phyloP scores from a whole-genome alignment of 2,797 vertebrate genomes.

The Syngnathus rostellatus region DNA sequence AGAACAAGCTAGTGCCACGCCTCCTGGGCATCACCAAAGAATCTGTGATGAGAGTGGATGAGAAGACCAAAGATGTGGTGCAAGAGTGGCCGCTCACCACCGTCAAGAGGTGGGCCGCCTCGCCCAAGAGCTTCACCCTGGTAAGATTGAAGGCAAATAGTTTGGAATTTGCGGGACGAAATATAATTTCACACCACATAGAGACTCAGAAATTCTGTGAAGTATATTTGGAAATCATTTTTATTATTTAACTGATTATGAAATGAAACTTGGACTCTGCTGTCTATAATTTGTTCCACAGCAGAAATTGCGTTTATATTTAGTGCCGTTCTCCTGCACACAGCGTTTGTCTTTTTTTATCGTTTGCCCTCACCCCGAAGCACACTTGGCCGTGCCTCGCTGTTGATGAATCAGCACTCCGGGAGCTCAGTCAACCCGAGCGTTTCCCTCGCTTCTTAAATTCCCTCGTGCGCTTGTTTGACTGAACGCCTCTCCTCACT shows the following conservation, averaged over 20 bases:
- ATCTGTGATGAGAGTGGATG: slow-evolving; percentile 96
- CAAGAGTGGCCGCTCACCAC: slow-evolving; percentile 98
- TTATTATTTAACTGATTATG: no score
- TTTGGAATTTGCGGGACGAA: no score
- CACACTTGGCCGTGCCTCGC: neutral
- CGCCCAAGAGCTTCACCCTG: slow-evolving; percentile 98
- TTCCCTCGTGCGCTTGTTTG: slow-evolving; percentile 22
- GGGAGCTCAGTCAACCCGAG: slow-evolving; percentile 8
- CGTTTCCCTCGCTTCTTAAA: slow-evolving; percentile 12
- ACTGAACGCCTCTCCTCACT: slow-evolving; percentile 30
- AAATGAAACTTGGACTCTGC: no score
- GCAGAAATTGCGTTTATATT: no score
- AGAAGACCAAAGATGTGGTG: slow-evolving; percentile 95
- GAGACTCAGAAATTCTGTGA: no score
- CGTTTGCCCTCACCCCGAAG: neutral
- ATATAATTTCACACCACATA: no score
- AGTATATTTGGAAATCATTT: no score
- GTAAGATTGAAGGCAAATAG: slow-evolving; percentile 56
- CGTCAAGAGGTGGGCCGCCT: slow-evolving; percentile 98
- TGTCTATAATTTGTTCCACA: no score
- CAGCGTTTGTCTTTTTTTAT: neutral
- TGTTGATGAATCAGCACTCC: slow-evolving; percentile 11
- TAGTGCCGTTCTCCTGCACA: neutral
- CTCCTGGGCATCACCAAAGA: slow-evolving; percentile 96
- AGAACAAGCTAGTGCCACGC: slow-evolving; percentile 95